phyloP scores from a whole-genome alignment of 2,888 invertebrate species.

The Steinernema carpocapsae region DNA sequence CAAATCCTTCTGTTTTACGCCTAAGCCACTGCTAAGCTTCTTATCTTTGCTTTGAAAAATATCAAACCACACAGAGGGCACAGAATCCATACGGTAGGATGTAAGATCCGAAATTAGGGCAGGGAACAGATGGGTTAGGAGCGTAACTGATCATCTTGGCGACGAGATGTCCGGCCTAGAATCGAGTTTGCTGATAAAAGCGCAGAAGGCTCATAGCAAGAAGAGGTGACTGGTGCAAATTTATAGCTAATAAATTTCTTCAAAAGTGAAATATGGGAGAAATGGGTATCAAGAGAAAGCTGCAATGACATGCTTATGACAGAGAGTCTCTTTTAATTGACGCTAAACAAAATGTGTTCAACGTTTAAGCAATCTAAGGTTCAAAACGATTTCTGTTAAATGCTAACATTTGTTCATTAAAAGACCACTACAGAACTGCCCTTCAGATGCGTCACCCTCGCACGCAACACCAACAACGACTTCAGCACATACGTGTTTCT shows the following conservation, averaged over 20 bases:
- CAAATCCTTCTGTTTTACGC: conserved; percentile 10
- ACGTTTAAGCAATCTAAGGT: too few species aligned
- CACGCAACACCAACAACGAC: too few species aligned
- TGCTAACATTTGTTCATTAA: too few species aligned
- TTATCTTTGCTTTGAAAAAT: background rate
- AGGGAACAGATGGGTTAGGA: background rate
- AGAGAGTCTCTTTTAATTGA: too few species aligned
- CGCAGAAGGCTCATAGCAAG: background rate
- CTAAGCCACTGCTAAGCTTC: background rate
- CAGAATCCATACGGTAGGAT: background rate
- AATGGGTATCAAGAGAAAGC: background rate
- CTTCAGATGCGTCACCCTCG: too few species aligned
- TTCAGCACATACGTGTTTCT: too few species aligned
- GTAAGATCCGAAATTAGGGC: background rate
- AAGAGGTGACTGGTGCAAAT: conserved; percentile 3
- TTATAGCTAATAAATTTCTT: conserved; percentile 13
- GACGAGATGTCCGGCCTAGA: background rate
- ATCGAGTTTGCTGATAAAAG: background rate
- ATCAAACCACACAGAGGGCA: background rate
- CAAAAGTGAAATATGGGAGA: background rate
- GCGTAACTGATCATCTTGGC: background rate
- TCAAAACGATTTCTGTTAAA: too few species aligned
- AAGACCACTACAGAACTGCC: too few species aligned
- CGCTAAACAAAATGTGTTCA: too few species aligned
- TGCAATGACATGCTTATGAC: too few species aligned